Percentiles rank a stretch among this genome's conserved stretches.
phyloP scores from a whole-genome alignment of 1,140 invertebrate genomes.

The Semibalanus balanoides region DNA sequence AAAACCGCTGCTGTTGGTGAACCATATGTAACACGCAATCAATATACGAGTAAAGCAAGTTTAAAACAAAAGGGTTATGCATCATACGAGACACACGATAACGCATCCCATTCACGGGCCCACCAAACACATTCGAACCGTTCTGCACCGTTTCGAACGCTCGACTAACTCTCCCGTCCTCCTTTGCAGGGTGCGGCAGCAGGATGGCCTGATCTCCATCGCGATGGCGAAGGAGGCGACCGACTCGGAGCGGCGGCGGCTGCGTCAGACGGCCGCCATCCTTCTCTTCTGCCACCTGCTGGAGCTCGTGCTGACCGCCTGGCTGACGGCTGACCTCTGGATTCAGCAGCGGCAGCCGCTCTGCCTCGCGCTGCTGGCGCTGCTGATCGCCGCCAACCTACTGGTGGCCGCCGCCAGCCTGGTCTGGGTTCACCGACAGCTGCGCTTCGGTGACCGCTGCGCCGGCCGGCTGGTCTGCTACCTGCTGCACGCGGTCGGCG shows the following conservation, averaged over 20 bases:
- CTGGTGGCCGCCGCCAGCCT: slow-evolving; percentile 14
- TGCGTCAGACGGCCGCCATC: slow-evolving; percentile 4
- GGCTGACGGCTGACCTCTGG: slow-evolving; percentile 9
- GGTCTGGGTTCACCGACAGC: slow-evolving; percentile 17
- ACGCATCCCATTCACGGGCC: no score
- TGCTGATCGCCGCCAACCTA: slow-evolving; percentile 10
- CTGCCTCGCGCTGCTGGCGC: slow-evolving; percentile 8
- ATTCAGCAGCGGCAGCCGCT: slow-evolving; percentile 7
- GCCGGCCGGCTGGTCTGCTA: slow-evolving; percentile 17
- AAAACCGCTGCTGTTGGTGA: no score
- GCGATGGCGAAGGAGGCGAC: not conserved
- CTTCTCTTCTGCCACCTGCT: slow-evolving; percentile 10
- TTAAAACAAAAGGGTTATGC: no score
- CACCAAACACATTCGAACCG: no score
- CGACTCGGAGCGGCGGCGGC: not conserved
- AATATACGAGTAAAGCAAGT: no score
- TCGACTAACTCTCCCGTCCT: not conserved
- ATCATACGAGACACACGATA: no score
- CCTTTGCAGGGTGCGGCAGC: not conserved
- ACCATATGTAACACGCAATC: no score
- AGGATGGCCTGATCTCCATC: not conserved
- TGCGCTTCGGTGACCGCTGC: slow-evolving; percentile 15
- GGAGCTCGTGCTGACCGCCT: slow-evolving; percentile 16
- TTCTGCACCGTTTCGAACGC: no score
- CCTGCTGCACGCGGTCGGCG: slow-evolving; percentile 17